These are phyloP conservation scores for Gonioctena quinquepunctata DNA, from an alignment of 1,140 invertebrate genomes.

Conservation along the genomic window DNA sequence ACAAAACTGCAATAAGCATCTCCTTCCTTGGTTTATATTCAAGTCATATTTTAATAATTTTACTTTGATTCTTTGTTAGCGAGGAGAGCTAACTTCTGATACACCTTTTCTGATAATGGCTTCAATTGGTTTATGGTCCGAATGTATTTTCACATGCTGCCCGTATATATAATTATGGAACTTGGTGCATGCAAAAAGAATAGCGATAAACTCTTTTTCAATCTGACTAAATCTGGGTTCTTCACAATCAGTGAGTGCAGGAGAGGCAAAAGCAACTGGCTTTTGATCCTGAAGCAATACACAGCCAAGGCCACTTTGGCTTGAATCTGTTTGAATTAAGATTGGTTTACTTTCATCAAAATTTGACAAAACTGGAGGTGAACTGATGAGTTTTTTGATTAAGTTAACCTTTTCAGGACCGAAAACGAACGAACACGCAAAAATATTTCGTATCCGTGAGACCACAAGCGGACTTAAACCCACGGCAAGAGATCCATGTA, in stretches of 20 bases:
- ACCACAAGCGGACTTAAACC: no score
- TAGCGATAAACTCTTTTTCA: slow-evolving; percentile 2
- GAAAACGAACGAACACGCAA: no score
- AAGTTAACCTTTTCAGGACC: no score
- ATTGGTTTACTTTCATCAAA: background rate
- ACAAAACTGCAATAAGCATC: background rate
- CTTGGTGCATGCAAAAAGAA: background rate
- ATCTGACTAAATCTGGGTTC: background rate
- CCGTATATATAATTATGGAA: slow-evolving; percentile 16
- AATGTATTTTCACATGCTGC: background rate
- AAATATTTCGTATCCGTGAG: no score
- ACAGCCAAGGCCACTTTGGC: background rate
- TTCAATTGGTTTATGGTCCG: background rate
- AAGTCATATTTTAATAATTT: background rate
- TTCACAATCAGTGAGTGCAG: background rate
- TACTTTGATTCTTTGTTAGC: background rate
- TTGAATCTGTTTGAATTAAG: background rate
- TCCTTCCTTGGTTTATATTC: background rate
- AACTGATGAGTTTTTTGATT: background rate
- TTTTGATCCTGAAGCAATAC: background rate
- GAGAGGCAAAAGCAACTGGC: background rate
- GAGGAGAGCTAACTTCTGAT: background rate
- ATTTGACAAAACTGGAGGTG: background rate
- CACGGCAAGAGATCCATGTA: no score
- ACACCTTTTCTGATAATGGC: background rate